These are phyloP conservation scores for Amphipoea oculea DNA, from an alignment of 2,888 invertebrate species.

Conservation along the genomic window DNA sequence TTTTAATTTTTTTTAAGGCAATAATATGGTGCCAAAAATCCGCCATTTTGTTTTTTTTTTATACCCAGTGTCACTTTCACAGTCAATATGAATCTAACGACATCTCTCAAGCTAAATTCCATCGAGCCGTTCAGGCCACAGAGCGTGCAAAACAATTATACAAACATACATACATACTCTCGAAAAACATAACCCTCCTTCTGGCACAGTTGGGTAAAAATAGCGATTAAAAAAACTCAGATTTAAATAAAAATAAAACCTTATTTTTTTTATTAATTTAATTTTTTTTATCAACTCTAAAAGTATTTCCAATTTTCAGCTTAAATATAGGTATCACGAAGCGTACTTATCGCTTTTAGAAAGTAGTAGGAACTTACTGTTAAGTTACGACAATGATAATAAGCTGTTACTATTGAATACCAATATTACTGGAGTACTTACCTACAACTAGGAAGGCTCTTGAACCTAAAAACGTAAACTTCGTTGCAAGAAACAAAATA, in stretches of 20 bases:
- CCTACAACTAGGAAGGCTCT: not conserved
- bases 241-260: not conserved
- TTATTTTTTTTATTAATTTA: not conserved
- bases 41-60: too few species aligned
- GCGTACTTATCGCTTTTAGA: not conserved
- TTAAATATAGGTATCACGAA: not conserved
- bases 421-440: conserved; percentile 9
- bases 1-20: too few species aligned
- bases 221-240: not conserved
- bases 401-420: conserved; percentile 7
- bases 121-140: too few species aligned
- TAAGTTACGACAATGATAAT: conserved; percentile 7
- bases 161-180: too few species aligned
- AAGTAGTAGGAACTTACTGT: not conserved
- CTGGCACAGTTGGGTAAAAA: too few species aligned
- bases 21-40: too few species aligned
- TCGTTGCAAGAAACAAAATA: not conserved
- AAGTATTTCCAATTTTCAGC: not conserved
- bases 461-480: conserved; percentile 13
- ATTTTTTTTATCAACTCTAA: not conserved
- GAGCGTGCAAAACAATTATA: too few species aligned
- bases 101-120: too few species aligned
- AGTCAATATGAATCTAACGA: too few species aligned
- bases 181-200: too few species aligned
- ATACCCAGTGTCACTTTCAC: too few species aligned